These are phyloP conservation scores for Drosophila mojavensis DNA, from an alignment of 1,140 invertebrate species.

Conservation along the genomic window DNA sequence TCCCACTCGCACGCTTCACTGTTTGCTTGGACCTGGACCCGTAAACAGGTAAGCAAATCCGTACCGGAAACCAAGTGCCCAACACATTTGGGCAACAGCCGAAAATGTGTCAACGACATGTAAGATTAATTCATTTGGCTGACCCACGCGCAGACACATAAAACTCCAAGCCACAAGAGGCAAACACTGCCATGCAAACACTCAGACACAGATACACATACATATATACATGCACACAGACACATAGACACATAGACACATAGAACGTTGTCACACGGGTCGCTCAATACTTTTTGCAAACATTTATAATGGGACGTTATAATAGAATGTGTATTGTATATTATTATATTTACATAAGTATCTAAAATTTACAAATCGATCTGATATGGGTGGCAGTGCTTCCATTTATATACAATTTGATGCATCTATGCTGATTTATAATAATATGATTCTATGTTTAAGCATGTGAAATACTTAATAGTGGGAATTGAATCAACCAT, in stretches of 20 bases:
- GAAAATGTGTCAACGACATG: constrained; percentile 83
- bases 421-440: no score
- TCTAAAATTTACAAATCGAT: no score
- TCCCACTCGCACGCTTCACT: constrained; percentile 24
- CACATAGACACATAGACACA: not conserved
- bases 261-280: not conserved
- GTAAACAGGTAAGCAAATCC: constrained; percentile 75
- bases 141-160: constrained; percentile 22
- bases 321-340: no score
- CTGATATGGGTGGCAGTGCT: no score
- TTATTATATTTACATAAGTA: no score
- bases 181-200: constrained; percentile 9
- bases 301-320: not conserved
- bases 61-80: constrained; percentile 62
- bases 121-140: constrained; percentile 79
- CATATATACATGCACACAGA: not conserved
- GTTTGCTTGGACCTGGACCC: constrained; percentile 33
- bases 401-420: no score
- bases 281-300: not conserved
- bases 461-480: no score
- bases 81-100: constrained; percentile 57
- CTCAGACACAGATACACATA: not conserved
- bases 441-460: no score
- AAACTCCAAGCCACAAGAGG: constrained; percentile 5
- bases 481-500: no score